Conservation (phyloP, 2,888 invertebrate species). For the Drosophila koepferae region DNA sequence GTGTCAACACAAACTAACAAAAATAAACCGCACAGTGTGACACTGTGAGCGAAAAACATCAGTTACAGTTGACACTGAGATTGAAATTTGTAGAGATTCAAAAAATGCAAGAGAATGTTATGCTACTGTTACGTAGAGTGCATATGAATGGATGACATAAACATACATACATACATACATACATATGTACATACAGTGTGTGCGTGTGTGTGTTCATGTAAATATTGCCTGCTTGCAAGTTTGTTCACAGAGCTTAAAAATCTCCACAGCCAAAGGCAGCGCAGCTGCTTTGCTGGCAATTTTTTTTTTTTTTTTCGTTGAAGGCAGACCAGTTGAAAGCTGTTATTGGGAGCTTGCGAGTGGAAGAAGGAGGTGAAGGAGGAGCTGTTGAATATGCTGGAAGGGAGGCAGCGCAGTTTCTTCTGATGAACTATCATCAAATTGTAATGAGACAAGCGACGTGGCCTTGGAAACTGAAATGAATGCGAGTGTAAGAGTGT, state of each 20-base stretch:
- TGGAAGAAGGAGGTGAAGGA: not conserved
- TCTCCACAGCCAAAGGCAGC: constrained; percentile 7
- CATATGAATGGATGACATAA: not conserved
- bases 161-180: too few species aligned
- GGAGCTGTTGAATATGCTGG: not conserved
- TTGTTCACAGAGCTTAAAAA: constrained; percentile 11
- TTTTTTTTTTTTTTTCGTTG: constrained; percentile 49
- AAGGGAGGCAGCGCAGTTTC: constrained; percentile 21
- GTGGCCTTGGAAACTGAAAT: constrained; percentile 61
- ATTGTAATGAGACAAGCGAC: constrained; percentile 66
- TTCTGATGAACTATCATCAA: constrained; percentile 77
- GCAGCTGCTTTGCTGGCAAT: constrained; percentile 38
- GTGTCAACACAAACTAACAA: constrained; percentile 48
- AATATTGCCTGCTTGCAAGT: constrained; percentile 11
- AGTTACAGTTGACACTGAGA: not conserved
- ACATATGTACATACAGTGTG: too few species aligned
- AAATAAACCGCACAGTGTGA: constrained; percentile 43
- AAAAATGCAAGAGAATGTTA: not conserved
- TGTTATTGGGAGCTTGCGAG: constrained; percentile 10
- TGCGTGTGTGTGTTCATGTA: not conserved
- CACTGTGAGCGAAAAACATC: constrained; percentile 2
- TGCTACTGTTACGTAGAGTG: not conserved
- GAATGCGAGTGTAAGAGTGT: not conserved
- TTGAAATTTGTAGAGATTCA: not conserved
- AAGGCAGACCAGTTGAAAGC: constrained; percentile 72